These are phyloP conservation scores for Xiphophorus hellerii DNA, from an alignment of 2,113 vertebrate genomes.

Conservation along the genomic window DNA sequence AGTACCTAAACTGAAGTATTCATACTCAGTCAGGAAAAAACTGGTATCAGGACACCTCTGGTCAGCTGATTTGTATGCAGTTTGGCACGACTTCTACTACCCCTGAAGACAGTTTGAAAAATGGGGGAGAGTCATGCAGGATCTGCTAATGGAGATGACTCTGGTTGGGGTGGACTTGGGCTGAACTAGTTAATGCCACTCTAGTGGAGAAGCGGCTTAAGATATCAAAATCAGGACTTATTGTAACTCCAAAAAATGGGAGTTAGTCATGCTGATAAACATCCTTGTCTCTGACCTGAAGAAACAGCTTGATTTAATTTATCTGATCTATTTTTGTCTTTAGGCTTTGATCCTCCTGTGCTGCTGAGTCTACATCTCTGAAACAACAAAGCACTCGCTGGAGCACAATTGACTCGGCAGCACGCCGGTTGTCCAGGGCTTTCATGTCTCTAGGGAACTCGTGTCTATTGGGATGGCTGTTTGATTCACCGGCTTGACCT, in stretches of 20 bases:
- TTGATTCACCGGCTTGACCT: constrained; percentile 48
- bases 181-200: no score
- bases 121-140: no score
- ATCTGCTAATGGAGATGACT: no score
- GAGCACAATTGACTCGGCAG: constrained; percentile 15
- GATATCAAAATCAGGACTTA: not conserved
- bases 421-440: constrained; percentile 46
- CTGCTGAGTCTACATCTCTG: constrained; percentile 49
- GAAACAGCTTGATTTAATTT: constrained; percentile 62
- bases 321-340: constrained; percentile 54
- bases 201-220: not conserved
- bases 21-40: no score
- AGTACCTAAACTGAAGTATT: no score
- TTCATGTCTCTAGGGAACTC: constrained; percentile 52
- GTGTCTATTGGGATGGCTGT: constrained; percentile 27
- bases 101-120: no score
- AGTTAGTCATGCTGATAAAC: constrained; percentile 30
- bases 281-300: constrained; percentile 39
- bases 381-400: constrained; percentile 20
- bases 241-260: not conserved
- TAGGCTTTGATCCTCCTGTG: constrained; percentile 59
- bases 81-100: no score
- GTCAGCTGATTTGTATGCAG: no score
- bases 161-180: no score
- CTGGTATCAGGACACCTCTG: no score